Base-by-base conservation (phyloP, 2,888 invertebrate genomes). In the Megaustenia siamemsis region DNA sequence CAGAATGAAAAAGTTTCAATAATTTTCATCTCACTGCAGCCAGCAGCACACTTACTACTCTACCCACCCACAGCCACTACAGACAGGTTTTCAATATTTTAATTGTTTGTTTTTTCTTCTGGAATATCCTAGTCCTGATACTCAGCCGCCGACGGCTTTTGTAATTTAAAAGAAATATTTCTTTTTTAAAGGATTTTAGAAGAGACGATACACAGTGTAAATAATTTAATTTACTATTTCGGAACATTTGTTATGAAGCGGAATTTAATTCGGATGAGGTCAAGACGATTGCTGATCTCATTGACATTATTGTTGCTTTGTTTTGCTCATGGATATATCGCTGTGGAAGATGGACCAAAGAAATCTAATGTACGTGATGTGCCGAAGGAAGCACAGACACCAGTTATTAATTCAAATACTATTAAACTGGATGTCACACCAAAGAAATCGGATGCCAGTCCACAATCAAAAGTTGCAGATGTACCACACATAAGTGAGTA, bases 211-310 rank as follows among this genome's bases (percentile, higher is more conserved):
- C n/a, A n/a, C n/a, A n/a, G n/a, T n/a, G n/a, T n/a, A n/a, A n/a
- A n/a, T n/a, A n/a, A n/a, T n/a, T n/a, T n/a, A n/a, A n/a, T n/a
- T n/a, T n/a, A n/a, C n/a, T n/a, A n/a, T n/a, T n/a, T n/a, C n/a
- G n/a, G n/a, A n/a, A 4, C 56, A 15, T 15, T 66, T 78, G 66
- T 60, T 79, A 79, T 60, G 79, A 79, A 79, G 79, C 45, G 12
- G 24, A 66, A 77, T 60, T 40, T n/a, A 40, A n/a, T 18, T 63
- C 40, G 38, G n/a, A n/a, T 43, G 77, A 60, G 28, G n/a, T 38
- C 63, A 28, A 60, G 38, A 28, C 45, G 18, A n/a, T 8, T 2
- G 49, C 49, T 38, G 15, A n/a, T 45, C 69, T 53, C 21, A n/a
- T 12, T 80, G 28, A 69, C 38, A 45, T 12, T 56, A 45, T 12